These are phyloP conservation scores for Campaea margaritaria DNA, from an alignment of 2,888 invertebrate genomes.

Conservation along the genomic window DNA sequence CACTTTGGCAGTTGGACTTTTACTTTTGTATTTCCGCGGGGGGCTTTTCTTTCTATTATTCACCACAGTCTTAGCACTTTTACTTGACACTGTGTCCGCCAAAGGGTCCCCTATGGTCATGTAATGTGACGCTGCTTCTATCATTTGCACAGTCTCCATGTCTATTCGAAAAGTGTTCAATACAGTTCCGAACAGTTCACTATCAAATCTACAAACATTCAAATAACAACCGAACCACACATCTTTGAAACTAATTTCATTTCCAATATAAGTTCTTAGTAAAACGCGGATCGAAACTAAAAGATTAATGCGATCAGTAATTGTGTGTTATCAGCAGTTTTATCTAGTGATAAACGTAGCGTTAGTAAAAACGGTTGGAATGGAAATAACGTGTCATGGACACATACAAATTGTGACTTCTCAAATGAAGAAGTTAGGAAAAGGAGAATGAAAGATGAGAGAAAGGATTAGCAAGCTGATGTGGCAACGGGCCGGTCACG, in stretches of 20 bases:
- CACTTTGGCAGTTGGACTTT: conserved; percentile 9
- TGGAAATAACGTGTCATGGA: too few relatives aligned
- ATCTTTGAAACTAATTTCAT: neutral
- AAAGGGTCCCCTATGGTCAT: conserved; percentile 22
- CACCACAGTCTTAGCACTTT: conserved; percentile 5
- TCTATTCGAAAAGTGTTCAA: neutral
- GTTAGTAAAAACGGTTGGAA: conserved; percentile 11
- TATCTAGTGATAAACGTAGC: conserved; percentile 30
- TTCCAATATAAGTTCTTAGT: conserved; percentile 16
- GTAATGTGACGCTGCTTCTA: conserved; percentile 42
- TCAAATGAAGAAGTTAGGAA: too few relatives aligned
- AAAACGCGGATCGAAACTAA: conserved; percentile 24
- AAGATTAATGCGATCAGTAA: conserved; percentile 23
- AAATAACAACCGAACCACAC: neutral
- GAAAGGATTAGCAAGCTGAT: too few relatives aligned
- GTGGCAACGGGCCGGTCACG: too few relatives aligned
- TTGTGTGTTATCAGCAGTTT: conserved; percentile 25
- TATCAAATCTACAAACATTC: neutral
- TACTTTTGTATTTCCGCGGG: conserved; percentile 1
- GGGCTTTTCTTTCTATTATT: conserved; percentile 11
- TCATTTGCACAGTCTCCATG: conserved; percentile 49
- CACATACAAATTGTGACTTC: too few relatives aligned
- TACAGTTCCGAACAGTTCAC: neutral
- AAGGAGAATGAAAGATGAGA: too few relatives aligned
- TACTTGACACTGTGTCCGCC: conserved; percentile 1